phyloP scores from a whole-genome alignment of 1,140 invertebrate genomes.

The Danaus melanippus region DNA sequence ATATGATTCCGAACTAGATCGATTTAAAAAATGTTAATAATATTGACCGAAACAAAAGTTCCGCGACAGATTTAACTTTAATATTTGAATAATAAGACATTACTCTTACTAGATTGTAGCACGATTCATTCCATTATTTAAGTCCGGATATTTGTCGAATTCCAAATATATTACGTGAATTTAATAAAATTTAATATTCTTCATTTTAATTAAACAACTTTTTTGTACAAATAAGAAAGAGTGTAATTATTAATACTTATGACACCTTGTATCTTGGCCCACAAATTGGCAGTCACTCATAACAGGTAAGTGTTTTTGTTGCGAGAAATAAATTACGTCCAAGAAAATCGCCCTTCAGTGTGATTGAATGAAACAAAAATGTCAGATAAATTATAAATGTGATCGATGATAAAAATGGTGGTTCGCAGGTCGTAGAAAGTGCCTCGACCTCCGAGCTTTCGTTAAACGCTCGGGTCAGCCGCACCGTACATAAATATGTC shows the following conservation, averaged over 20 bases:
- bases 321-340: constrained; percentile 12
- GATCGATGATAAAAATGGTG: constrained; percentile 66
- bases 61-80: too few species aligned
- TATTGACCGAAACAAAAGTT: constrained; percentile 43
- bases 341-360: constrained; percentile 4
- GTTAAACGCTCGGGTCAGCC: constrained; percentile 56
- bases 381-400: constrained; percentile 54
- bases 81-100: too few species aligned
- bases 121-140: constrained; percentile 1
- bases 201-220: too few species aligned
- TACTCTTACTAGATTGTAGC: background rate
- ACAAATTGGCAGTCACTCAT: constrained; percentile 1
- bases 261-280: constrained; percentile 3
- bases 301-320: too few species aligned
- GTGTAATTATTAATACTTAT: too few species aligned
- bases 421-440: constrained; percentile 61
- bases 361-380: constrained; percentile 30
- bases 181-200: too few species aligned
- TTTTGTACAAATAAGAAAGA: too few species aligned
- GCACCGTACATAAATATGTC: constrained; percentile 60
- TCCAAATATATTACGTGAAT: too few species aligned
- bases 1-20: constrained; percentile 20
- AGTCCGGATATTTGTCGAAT: background rate
- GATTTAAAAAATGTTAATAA: constrained; percentile 51
- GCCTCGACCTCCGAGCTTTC: constrained; percentile 61